Base-by-base conservation (phyloP, 2,113 vertebrate genomes). In the Peromyscus maniculatus region DNA sequence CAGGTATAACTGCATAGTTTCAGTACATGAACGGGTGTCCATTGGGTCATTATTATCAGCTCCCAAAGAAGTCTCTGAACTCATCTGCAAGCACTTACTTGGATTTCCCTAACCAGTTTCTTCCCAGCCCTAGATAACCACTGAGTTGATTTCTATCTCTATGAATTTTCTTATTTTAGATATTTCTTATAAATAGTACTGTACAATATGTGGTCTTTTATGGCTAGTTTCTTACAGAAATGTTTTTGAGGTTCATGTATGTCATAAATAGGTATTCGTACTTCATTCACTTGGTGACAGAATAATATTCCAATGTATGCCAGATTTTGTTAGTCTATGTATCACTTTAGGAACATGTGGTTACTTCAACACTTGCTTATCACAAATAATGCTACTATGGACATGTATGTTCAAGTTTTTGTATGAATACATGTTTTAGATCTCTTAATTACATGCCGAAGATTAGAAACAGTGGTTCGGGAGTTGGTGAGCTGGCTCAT, bases 281-380 rank as follows among this genome's bases (percentile, higher is more conserved):
- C 49, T 83, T 96, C 36, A 83, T 59, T 82, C 67, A n/a, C 80
- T 64, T 87, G 46, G 12, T 77, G 39, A 49, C 55, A 96, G 46
- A 93, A 75, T 43, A 77, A 82, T 24, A 91, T 39, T 77, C 36
- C 52, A 72, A 3, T 87, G 39, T 21, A 46, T 2, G 52, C 13
- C 16, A 75, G 24, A 59, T 52, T 52, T 52, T 72, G n/a, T 89
- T 96, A 84, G 83, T 52, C 49, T 24, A 66, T 26, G 49, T 36
- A 92, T 36, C 31, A 92, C 19, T 64, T 90, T 77, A 86, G 52
- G 75, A 46, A 87, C 16, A 33, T 36, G 15, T n/a, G 31, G 17
- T 33, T 84, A 9, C 82, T 94, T 88, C 64, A 62, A 82, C 46
- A 78, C 77, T 67, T 59, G 46, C 24, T 46, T 92, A 67, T 66